Percentiles rank a stretch among this genome's conserved stretches.
phyloP scores from a whole-genome alignment of 2,797 vertebrate genomes.

The Toxotes lorentzi region DNA sequence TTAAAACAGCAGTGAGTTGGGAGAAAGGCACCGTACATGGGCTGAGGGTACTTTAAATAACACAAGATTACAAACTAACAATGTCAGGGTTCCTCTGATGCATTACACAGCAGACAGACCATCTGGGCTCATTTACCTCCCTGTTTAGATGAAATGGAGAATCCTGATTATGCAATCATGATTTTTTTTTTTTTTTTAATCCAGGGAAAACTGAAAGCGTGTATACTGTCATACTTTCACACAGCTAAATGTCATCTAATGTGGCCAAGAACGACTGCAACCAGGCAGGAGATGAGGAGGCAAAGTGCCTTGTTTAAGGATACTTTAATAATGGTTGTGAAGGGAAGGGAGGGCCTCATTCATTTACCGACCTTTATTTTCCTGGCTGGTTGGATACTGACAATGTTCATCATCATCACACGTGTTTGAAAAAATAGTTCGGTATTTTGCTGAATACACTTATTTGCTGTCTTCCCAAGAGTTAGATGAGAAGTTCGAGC shows the following conservation, averaged over 20 bases:
- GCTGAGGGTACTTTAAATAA: constrained; percentile 50
- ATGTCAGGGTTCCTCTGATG: constrained; percentile 19
- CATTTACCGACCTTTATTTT: background rate
- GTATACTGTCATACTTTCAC: background rate
- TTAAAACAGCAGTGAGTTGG: constrained; percentile 10
- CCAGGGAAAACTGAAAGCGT: constrained; percentile 1
- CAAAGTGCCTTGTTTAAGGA: background rate
- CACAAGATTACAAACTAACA: constrained; percentile 38
- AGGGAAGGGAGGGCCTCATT: background rate
- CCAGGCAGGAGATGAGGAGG: background rate
- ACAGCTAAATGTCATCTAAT: background rate
- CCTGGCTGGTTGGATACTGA: background rate
- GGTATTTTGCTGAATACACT: background rate
- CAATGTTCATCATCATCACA: background rate
- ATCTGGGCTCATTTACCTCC: constrained; percentile 41
- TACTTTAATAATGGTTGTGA: background rate
- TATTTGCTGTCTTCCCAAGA: background rate
- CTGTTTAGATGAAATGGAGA: constrained; percentile 22
- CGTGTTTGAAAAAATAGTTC: background rate
- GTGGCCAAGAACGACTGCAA: background rate
- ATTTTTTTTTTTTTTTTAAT: constrained; percentile 36
- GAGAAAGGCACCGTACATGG: constrained; percentile 7
- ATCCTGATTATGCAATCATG: constrained; percentile 33
- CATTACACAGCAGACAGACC: constrained; percentile 3
- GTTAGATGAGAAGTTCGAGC: background rate